Evolutionary conservation across 2,888 invertebrate species (phyloP).

Genomic region (Spialia ferax): DNA sequence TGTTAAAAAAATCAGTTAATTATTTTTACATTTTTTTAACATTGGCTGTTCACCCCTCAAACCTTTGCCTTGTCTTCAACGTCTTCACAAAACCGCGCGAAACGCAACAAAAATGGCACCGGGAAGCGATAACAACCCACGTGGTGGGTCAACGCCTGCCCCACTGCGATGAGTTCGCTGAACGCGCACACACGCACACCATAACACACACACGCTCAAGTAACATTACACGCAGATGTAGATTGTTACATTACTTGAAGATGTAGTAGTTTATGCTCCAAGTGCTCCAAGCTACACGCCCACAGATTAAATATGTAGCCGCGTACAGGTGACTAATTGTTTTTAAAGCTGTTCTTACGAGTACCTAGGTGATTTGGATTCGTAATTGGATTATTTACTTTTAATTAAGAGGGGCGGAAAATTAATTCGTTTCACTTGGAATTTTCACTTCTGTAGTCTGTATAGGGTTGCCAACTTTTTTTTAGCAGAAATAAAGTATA

Average conservation of each 20-base stretch:
- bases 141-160: slow-evolving; percentile 83
- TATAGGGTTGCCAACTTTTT: too few species aligned
- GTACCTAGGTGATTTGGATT: not conserved
- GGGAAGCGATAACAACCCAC: slow-evolving; percentile 73
- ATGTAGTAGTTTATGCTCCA: slow-evolving; percentile 7
- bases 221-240: slow-evolving; percentile 54
- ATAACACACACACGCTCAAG: slow-evolving; percentile 54
- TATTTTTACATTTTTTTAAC: too few species aligned
- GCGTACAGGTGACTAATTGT: slow-evolving; percentile 36
- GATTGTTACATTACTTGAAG: slow-evolving; percentile 2
- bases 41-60: slow-evolving; percentile 8
- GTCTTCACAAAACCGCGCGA: slow-evolving; percentile 28
- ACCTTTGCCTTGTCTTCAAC: too few species aligned
- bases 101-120: slow-evolving; percentile 52
- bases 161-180: slow-evolving; percentile 78
- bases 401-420: not conserved
- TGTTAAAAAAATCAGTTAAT: too few species aligned
- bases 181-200: slow-evolving; percentile 56
- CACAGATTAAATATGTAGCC: slow-evolving; percentile 14
- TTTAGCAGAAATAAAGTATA: too few species aligned
- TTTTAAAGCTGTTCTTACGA: slow-evolving; percentile 23
- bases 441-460: not conserved
- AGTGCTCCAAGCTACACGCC: slow-evolving; percentile 12
- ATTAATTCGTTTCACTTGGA: not conserved
- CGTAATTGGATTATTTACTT: not conserved